Conservation (phyloP, 2,888 invertebrate genomes). For the Bombylius major region DNA sequence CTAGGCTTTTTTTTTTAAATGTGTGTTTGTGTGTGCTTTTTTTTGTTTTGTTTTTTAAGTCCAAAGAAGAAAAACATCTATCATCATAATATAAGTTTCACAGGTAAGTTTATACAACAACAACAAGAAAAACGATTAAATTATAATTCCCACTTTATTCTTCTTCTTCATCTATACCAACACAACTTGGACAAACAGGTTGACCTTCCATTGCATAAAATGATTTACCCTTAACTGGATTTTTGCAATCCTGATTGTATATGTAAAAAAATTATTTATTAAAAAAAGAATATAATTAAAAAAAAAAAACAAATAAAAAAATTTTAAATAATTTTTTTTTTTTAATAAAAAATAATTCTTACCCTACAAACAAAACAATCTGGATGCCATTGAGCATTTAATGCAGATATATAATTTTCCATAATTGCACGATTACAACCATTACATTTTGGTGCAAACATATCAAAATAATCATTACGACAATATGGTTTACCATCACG, state of each 20-base stretch:
- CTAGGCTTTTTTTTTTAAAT: no score
- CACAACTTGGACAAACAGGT: constrained; percentile 89
- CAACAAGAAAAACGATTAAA: no score
- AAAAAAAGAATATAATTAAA: not conserved
- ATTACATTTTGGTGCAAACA: constrained; percentile 97
- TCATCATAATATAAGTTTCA: no score
- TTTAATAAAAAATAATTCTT: constrained; percentile 33
- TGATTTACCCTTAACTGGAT: constrained; percentile 83
- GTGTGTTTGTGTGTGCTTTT: no score
- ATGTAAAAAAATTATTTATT: constrained; percentile 1
- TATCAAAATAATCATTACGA: constrained; percentile 88
- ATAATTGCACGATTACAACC: constrained; percentile 92
- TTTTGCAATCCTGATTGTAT: constrained; percentile 77
- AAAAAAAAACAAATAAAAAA: no score
- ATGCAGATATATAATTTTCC: constrained; percentile 95
- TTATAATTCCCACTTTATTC: constrained; percentile 5
- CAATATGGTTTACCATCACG: constrained; percentile 93
- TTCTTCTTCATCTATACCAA: constrained; percentile 80
- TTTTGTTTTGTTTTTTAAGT: no score
- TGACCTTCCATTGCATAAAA: constrained; percentile 96
- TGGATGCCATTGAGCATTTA: constrained; percentile 96
- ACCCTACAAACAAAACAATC: constrained; percentile 99
- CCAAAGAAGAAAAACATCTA: no score
- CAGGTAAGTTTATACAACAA: no score
- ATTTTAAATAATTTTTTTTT: not conserved